These are phyloP conservation scores for Amphilophus citrinellus DNA, from an alignment of 2,113 vertebrate genomes.

Conservation along the genomic window DNA sequence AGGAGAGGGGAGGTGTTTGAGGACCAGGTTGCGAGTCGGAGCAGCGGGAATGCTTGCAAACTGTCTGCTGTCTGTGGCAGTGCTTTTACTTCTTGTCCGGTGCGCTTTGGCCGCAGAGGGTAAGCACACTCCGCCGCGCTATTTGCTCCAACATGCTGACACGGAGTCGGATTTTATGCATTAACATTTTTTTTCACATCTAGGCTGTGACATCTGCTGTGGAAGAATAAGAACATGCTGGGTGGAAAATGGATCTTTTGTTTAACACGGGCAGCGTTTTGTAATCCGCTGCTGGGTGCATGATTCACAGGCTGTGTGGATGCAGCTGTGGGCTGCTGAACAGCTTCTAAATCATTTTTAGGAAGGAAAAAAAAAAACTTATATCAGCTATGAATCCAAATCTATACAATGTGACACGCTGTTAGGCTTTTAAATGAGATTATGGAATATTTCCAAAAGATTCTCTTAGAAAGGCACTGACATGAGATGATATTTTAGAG, in stretches of 20 bases:
- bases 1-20: constrained; percentile 64
- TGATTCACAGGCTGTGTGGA: constrained; percentile 29
- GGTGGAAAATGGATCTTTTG: constrained; percentile 34
- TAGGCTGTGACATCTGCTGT: neutral
- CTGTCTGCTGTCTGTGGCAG: constrained; percentile 72
- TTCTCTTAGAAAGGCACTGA: constrained; percentile 17
- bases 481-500: constrained; percentile 12
- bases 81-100: constrained; percentile 73
- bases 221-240: neutral
- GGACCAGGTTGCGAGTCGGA: constrained; percentile 57
- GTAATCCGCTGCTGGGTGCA: constrained; percentile 50
- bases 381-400: neutral
- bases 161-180: constrained; percentile 26
- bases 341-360: constrained; percentile 3
- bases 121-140: constrained; percentile 63
- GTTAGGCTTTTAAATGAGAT: constrained; percentile 14
- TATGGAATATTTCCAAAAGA: neutral
- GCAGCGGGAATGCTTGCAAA: constrained; percentile 68
- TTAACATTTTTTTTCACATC: constrained; percentile 15
- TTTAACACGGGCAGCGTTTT: constrained; percentile 42
- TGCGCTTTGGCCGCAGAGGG: constrained; percentile 77
- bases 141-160: neutral
- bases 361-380: neutral
- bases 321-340: constrained; percentile 20
- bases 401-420: neutral